These are phyloP conservation scores for Lithophane ornitopus DNA, from an alignment of 2,888 invertebrate species.

Conservation along the genomic window DNA sequence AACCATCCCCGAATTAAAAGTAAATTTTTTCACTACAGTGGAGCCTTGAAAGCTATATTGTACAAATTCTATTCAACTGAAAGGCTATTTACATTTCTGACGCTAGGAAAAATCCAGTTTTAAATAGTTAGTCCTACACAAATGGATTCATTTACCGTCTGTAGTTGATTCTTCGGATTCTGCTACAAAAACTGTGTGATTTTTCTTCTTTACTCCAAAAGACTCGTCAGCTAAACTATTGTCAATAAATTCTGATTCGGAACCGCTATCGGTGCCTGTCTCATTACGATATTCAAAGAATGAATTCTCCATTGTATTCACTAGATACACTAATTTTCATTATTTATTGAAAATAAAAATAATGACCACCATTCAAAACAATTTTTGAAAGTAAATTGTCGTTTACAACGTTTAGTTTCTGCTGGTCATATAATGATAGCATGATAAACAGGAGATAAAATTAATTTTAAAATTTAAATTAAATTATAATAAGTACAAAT, in stretches of 20 bases:
- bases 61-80: neutral
- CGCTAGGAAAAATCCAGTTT: neutral
- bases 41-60: neutral
- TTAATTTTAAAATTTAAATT: too few species aligned
- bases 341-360: slow-evolving; percentile 52
- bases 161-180: slow-evolving; percentile 84
- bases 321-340: slow-evolving; percentile 43
- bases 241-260: slow-evolving; percentile 83
- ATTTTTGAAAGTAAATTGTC: slow-evolving; percentile 73
- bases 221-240: slow-evolving; percentile 78
- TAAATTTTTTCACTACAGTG: neutral
- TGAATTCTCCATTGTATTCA: slow-evolving; percentile 81
- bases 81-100: neutral
- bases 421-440: neutral
- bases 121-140: neutral
- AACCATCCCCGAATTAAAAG: neutral
- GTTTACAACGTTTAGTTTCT: slow-evolving; percentile 70
- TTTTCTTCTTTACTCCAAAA: slow-evolving; percentile 77
- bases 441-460: neutral
- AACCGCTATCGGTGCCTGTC: slow-evolving; percentile 75
- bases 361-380: slow-evolving; percentile 58
- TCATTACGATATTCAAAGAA: slow-evolving; percentile 85
- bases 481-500: too few species aligned
- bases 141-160: slow-evolving; percentile 72
- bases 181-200: slow-evolving; percentile 82